phyloP scores from a whole-genome alignment of 2,888 invertebrate species.

The Galerucella calmariensis region DNA sequence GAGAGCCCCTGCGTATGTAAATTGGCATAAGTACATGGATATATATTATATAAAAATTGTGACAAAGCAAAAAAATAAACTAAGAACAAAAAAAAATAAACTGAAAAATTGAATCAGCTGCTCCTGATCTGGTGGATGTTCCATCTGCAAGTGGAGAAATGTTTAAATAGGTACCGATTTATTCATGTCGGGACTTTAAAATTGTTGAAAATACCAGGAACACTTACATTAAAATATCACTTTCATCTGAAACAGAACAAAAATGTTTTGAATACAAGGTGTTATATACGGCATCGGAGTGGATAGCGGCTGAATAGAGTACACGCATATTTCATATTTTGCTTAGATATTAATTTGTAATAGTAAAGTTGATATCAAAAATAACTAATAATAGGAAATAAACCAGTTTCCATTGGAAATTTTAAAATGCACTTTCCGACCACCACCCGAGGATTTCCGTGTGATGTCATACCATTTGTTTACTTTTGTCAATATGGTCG shows the following conservation, averaged over 20 bases:
- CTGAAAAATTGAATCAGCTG: conserved; percentile 45
- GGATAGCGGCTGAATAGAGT: no score
- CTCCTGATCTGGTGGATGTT: conserved; percentile 36
- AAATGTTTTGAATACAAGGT: background rate
- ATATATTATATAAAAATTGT: conserved; percentile 38
- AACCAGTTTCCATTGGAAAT: no score
- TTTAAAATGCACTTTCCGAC: no score
- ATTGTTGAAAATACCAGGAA: conserved; percentile 29
- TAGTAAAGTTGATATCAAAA: no score
- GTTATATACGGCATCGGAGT: no score
- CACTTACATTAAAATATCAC: conserved; percentile 28
- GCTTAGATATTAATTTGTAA: no score
- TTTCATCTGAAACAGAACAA: conserved; percentile 26
- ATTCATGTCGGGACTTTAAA: conserved; percentile 11
- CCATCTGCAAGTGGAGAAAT: conserved; percentile 19
- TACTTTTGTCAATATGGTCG: no score
- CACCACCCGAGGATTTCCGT: no score
- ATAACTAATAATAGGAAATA: no score
- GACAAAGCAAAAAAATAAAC: conserved; percentile 32
- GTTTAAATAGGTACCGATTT: conserved; percentile 11
- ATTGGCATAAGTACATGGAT: conserved; percentile 45
- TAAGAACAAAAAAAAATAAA: conserved; percentile 40
- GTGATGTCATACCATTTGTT: no score
- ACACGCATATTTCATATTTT: no score
- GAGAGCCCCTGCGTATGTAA: conserved; percentile 38